phyloP scores from a whole-genome alignment of 1,140 invertebrate genomes.

The Hyles vespertilio region DNA sequence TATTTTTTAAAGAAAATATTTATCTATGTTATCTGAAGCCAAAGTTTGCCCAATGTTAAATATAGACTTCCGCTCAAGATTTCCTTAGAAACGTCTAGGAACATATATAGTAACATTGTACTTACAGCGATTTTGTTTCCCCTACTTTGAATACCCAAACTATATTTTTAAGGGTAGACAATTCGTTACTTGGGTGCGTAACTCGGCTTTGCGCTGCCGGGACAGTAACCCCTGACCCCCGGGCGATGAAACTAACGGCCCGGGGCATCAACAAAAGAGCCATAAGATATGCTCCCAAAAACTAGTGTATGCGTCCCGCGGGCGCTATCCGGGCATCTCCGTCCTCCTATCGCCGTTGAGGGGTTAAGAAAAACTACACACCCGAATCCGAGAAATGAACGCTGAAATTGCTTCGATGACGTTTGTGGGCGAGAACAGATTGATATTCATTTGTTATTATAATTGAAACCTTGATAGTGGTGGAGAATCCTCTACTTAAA shows the following conservation, averaged over 20 bases:
- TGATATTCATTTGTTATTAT: slow-evolving; percentile 17
- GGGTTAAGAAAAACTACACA: slow-evolving; percentile 38
- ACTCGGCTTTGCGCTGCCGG: too few species aligned
- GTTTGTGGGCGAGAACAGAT: slow-evolving; percentile 22
- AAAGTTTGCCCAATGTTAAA: too few species aligned
- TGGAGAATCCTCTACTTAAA: not conserved
- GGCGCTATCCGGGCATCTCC: slow-evolving; percentile 36
- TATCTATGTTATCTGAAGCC: too few species aligned
- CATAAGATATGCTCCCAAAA: slow-evolving; percentile 76
- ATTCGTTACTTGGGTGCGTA: too few species aligned
- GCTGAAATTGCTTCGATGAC: slow-evolving; percentile 30
- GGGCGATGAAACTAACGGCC: slow-evolving; percentile 74
- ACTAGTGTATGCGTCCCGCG: slow-evolving; percentile 68
- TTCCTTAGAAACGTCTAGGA: too few species aligned
- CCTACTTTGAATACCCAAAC: too few species aligned
- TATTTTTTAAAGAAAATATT: too few species aligned
- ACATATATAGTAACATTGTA: too few species aligned
- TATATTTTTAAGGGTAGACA: too few species aligned
- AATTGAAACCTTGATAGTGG: not conserved
- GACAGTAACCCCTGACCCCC: slow-evolving; percentile 37
- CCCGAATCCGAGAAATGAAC: slow-evolving; percentile 19
- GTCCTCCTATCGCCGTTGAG: slow-evolving; percentile 35
- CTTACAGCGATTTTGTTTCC: not conserved
- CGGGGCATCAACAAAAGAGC: slow-evolving; percentile 74
- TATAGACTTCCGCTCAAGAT: too few species aligned